Percentiles rank a stretch among this genome's conserved stretches.
Conservation (phyloP, 2,113 vertebrate genomes). For the Ceratotherium simum region DNA sequence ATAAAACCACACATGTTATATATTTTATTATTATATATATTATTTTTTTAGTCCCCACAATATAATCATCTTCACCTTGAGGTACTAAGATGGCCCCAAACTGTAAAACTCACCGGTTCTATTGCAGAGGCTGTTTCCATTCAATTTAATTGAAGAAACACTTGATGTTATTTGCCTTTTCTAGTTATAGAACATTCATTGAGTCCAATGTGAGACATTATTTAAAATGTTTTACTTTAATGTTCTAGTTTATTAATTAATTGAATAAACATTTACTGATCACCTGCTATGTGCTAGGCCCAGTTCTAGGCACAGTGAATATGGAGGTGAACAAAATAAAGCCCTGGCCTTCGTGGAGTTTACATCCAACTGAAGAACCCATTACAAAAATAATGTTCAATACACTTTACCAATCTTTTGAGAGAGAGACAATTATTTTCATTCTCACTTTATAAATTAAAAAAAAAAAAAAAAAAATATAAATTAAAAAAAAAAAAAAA, state of each 20-base stretch:
- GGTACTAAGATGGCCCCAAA: not conserved
- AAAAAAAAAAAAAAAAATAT: not conserved
- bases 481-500: not conserved
- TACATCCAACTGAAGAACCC: not conserved
- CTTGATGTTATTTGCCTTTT: not conserved
- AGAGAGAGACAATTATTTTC: not conserved
- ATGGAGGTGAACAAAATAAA: not conserved
- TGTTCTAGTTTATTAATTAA: not conserved
- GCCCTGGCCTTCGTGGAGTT: not conserved
- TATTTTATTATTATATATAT: not conserved
- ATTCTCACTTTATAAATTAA: not conserved
- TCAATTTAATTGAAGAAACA: not conserved
- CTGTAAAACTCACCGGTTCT: not conserved
- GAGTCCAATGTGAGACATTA: not conserved
- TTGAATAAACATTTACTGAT: not conserved
- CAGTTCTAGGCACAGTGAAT: not conserved
- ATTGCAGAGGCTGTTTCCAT: not conserved
- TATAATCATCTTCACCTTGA: not conserved
- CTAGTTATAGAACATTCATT: not conserved
- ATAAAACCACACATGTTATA: too few species aligned
- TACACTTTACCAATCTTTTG: not conserved
- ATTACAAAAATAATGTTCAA: not conserved
- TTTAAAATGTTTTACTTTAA: not conserved
- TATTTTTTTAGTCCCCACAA: not conserved
- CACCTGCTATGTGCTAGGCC: not conserved